These are phyloP conservation scores for Temnothorax curvispinosus DNA, from an alignment of 1,140 invertebrate species.

Conservation along the genomic window DNA sequence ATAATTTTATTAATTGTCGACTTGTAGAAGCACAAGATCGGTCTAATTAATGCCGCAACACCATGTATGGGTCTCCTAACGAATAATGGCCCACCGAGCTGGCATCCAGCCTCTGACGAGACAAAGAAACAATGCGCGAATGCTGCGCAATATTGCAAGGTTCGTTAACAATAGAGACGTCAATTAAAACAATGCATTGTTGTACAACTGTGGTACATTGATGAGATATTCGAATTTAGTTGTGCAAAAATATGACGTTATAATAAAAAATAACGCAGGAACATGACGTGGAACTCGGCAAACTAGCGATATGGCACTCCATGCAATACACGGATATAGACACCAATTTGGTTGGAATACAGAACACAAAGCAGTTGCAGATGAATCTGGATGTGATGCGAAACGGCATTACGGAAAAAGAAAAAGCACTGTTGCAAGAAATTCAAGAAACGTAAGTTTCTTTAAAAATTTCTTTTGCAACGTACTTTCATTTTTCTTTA, in stretches of 20 bases:
- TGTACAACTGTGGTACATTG: background rate
- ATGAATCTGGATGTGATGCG: conserved; percentile 86
- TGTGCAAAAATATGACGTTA: background rate
- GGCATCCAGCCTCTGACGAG: conserved; percentile 93
- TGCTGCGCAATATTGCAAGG: conserved; percentile 89
- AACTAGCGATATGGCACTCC: conserved; percentile 90
- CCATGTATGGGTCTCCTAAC: conserved; percentile 94
- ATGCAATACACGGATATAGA: conserved; percentile 86
- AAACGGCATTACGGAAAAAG: conserved; percentile 88
- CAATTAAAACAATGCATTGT: background rate
- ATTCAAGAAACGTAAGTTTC: conserved; percentile 88
- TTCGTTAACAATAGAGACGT: conserved; percentile 74
- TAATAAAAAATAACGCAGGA: conserved; percentile 81
- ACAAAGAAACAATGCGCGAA: conserved; percentile 88
- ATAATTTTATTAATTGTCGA: background rate
- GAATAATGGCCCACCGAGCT: conserved; percentile 90
- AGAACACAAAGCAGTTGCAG: conserved; percentile 87
- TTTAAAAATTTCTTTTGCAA: background rate
- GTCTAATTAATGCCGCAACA: conserved; percentile 93
- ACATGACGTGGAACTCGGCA: conserved; percentile 89
- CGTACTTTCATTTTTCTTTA: background rate
- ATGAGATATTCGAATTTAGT: conserved; percentile 11
- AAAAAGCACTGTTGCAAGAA: conserved; percentile 87
- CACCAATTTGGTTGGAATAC: conserved; percentile 90
- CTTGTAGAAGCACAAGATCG: conserved; percentile 90